Percentiles rank a stretch among this genome's conserved stretches.
These are phyloP conservation scores for Erebia ligea DNA, from an alignment of 2,888 invertebrate genomes.

Conservation along the genomic window DNA sequence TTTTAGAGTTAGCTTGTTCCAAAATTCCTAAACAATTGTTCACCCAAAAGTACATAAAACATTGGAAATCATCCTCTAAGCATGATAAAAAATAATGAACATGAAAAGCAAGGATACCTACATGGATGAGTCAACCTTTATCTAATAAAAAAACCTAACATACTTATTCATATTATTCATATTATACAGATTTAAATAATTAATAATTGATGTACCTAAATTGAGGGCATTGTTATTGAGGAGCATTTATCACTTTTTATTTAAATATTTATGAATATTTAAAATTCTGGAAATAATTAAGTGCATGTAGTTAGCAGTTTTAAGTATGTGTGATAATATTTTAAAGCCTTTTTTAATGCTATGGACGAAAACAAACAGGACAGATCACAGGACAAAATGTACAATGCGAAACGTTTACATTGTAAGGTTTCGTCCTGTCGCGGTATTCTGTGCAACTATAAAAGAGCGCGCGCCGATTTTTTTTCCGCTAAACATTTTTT, in stretches of 20 bases:
- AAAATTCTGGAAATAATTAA: background rate
- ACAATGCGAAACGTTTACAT: too few species aligned
- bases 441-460: too few species aligned
- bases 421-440: too few species aligned
- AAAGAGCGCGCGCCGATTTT: too few species aligned
- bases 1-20: background rate
- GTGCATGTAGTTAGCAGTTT: background rate
- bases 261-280: background rate
- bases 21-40: background rate
- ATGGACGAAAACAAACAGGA: too few species aligned
- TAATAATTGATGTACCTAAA: background rate
- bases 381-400: too few species aligned
- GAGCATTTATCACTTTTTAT: background rate
- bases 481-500: too few species aligned
- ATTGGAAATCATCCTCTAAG: slow-evolving; percentile 6
- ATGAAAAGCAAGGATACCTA: background rate
- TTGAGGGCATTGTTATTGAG: background rate
- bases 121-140: slow-evolving; percentile 14
- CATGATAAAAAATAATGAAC: slow-evolving; percentile 3
- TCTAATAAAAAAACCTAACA: slow-evolving; percentile 11
- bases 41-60: background rate
- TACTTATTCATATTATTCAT: slow-evolving; percentile 11
- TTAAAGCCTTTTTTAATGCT: background rate
- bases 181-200: background rate
- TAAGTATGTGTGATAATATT: background rate